A percentile compares a stretch with the other conserved stretches of the same genome.
Conservation (phyloP, 2,888 invertebrate genomes). For the Neria commutata region DNA sequence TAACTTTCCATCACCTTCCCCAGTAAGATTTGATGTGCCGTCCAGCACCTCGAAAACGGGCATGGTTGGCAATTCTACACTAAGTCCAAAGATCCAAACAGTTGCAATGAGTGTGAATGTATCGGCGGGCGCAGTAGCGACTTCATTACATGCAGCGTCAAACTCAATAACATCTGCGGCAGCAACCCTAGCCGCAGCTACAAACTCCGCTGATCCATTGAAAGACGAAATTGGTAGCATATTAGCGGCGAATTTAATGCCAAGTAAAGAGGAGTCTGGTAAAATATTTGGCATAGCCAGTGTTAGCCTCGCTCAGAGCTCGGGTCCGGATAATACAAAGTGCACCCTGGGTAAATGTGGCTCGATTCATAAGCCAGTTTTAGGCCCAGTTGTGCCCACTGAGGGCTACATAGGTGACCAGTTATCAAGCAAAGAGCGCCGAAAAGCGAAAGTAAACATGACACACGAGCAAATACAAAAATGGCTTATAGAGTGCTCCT, state of each 20-base stretch:
- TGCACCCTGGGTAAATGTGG: conserved; percentile 62
- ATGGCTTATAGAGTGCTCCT: conserved; percentile 68
- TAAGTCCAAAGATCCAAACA: conserved; percentile 3
- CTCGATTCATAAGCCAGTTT: conserved; percentile 61
- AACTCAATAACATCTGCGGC: conserved; percentile 17
- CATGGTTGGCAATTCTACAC: conserved; percentile 27
- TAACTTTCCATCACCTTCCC: conserved; percentile 49
- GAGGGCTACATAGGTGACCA: conserved; percentile 61
- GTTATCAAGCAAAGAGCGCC: conserved; percentile 59
- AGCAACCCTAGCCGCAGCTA: conserved; percentile 16
- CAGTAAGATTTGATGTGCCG: conserved; percentile 46
- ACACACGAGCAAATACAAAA: conserved; percentile 73
- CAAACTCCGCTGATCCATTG: conserved; percentile 46
- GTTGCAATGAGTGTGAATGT: not conserved
- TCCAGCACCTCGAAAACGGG: conserved; percentile 29
- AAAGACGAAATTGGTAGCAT: conserved; percentile 59
- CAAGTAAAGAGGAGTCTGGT: conserved; percentile 62
- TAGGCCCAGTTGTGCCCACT: conserved; percentile 61
- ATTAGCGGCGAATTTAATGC: conserved; percentile 60
- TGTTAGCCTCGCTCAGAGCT: conserved; percentile 61
- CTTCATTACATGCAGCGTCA: not conserved
- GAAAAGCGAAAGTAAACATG: conserved; percentile 71
- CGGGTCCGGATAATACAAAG: conserved; percentile 62
- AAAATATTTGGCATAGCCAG: conserved; percentile 63
- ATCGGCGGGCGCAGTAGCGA: not conserved